These are phyloP conservation scores for Chrysochloris asiatica DNA, from an alignment of 2,113 vertebrate species.

Conservation along the genomic window DNA sequence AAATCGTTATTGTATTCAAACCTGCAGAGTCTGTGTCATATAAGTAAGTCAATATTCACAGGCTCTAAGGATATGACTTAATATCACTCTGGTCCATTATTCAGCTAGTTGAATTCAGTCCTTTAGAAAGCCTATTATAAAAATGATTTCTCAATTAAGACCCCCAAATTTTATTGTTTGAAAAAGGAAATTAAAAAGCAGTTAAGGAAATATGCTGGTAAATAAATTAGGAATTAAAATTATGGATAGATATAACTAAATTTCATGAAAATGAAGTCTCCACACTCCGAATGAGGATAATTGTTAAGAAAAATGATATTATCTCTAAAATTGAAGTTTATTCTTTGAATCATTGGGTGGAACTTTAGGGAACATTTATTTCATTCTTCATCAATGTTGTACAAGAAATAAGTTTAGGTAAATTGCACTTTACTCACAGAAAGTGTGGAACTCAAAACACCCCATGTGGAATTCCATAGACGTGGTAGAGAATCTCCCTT, in stretches of 20 bases:
- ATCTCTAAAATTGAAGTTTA: neutral
- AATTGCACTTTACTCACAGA: neutral
- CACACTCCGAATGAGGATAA: neutral
- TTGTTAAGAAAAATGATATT: neutral
- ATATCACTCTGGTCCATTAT: neutral
- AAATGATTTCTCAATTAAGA: neutral
- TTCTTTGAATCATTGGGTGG: too few relatives aligned
- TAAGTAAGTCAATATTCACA: neutral
- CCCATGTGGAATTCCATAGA: too few relatives aligned
- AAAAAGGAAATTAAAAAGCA: neutral
- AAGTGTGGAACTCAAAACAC: neutral
- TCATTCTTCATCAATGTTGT: neutral
- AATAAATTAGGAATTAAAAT: neutral
- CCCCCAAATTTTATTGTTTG: neutral
- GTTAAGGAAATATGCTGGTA: neutral
- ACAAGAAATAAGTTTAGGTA: neutral
- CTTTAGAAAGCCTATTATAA: neutral
- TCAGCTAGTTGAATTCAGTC: too few relatives aligned
- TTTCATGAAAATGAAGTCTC: neutral
- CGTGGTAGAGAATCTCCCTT: neutral
- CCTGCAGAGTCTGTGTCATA: constrained; percentile 1
- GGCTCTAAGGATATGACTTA: neutral
- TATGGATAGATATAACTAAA: neutral
- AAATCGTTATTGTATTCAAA: neutral
- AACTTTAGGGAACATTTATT: neutral